Conservation (phyloP, 35 echinoderm and acorn worm species). For the Ophiothrix spiculata region DNA sequence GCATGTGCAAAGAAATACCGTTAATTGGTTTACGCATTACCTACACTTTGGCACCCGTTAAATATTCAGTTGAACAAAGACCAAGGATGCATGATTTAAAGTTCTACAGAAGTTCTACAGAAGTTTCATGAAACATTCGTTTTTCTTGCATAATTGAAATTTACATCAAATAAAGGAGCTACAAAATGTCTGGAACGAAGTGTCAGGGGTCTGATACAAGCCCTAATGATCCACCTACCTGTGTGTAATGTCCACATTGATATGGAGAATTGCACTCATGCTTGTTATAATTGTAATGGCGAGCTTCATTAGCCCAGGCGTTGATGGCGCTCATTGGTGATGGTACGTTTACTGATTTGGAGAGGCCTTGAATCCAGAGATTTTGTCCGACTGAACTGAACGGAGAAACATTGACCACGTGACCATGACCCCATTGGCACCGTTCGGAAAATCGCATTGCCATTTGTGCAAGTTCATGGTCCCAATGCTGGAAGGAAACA, state of each 20-base stretch:
- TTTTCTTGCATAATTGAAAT: too few relatives aligned
- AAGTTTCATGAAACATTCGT: too few relatives aligned
- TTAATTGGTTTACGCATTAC: too few relatives aligned
- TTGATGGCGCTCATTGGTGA: background rate
- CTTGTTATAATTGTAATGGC: background rate
- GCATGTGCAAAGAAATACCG: too few relatives aligned
- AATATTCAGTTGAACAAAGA: too few relatives aligned
- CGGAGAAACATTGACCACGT: background rate
- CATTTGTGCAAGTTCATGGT: background rate
- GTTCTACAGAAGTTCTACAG: too few relatives aligned
- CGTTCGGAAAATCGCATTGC: background rate
- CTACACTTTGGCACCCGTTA: too few relatives aligned
- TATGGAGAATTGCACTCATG: background rate
- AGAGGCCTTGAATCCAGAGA: background rate
- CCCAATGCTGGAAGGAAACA: background rate
- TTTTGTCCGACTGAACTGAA: background rate
- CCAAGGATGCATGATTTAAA: too few relatives aligned
- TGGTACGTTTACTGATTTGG: background rate
- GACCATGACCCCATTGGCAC: background rate
- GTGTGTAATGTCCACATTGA: background rate
- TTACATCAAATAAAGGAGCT: too few relatives aligned
- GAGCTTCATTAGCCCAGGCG: background rate
- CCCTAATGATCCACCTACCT: too few relatives aligned
- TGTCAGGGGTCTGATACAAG: too few relatives aligned
- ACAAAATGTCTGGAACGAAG: too few relatives aligned